Conservation (phyloP, 2,888 invertebrate genomes). For the Ectobius pallidus region DNA sequence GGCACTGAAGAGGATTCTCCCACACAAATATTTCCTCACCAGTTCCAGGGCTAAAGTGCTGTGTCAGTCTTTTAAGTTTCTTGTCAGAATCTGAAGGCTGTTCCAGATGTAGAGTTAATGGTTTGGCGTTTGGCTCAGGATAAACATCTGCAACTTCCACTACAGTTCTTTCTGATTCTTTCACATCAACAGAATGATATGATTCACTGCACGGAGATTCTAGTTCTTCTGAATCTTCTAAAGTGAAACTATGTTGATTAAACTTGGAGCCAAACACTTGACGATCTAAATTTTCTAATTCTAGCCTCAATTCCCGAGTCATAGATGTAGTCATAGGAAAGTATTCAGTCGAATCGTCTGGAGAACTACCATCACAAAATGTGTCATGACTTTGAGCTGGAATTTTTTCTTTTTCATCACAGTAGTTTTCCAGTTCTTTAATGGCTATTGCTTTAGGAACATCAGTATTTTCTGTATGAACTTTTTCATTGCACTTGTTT, state of each 20-base stretch:
- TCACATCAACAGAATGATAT: conserved; percentile 35
- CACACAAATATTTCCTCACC: conserved; percentile 72
- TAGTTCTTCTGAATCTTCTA: conserved; percentile 43
- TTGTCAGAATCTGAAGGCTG: not conserved
- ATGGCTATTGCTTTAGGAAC: not conserved
- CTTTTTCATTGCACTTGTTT: conserved; percentile 40
- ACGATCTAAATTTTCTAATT: conserved; percentile 82
- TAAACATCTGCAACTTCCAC: conserved; percentile 47
- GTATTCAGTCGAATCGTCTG: conserved; percentile 82
- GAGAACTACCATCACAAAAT: conserved; percentile 67
- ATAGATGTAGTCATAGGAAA: conserved; percentile 88
- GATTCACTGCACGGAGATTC: conserved; percentile 44
- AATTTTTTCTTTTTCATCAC: conserved; percentile 8
- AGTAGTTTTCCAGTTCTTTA: conserved; percentile 12
- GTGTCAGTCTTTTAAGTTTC: not conserved
- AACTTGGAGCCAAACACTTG: conserved; percentile 73
- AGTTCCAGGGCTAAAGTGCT: conserved; percentile 35
- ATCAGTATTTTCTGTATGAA: not conserved
- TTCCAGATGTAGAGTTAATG: conserved; percentile 46
- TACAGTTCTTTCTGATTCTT: conserved; percentile 46
- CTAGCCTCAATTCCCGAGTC: conserved; percentile 80
- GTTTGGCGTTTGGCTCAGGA: conserved; percentile 47
- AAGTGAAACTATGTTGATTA: conserved; percentile 33
- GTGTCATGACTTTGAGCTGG: not conserved
- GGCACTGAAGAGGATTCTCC: conserved; percentile 76